A percentile compares a stretch with the other conserved stretches of the same genome.
phyloP scores from a whole-genome alignment of 2,797 vertebrate genomes.

The Arrhamphus sclerolepis region DNA sequence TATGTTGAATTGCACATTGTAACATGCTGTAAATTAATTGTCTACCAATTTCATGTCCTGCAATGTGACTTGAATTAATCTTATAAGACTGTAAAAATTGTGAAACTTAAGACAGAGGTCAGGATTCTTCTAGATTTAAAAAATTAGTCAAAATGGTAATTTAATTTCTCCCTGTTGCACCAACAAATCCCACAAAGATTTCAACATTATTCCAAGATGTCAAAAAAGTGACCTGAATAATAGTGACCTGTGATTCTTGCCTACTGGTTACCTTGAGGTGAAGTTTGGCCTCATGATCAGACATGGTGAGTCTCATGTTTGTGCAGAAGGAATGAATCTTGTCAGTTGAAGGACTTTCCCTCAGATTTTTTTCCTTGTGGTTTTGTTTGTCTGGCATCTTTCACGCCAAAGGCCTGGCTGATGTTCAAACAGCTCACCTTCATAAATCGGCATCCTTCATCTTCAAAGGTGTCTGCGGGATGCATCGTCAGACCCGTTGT shows the following conservation, averaged over 20 bases:
- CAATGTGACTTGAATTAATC: too few relatives aligned
- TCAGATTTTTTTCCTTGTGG: conserved; percentile 9
- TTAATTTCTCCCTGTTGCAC: too few relatives aligned
- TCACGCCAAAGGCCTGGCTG: conserved; percentile 81
- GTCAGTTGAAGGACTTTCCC: neutral
- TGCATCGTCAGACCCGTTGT: conserved; percentile 45
- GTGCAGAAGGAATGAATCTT: neutral
- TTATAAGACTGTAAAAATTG: too few relatives aligned
- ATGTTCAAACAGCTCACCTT: conserved; percentile 82
- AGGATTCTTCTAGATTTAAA: too few relatives aligned
- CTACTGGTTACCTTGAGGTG: neutral
- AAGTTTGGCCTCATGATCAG: neutral
- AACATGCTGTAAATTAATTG: too few relatives aligned
- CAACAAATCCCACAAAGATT: too few relatives aligned
- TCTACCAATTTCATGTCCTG: too few relatives aligned
- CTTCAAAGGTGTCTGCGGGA: conserved; percentile 82
- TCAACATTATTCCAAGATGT: too few relatives aligned
- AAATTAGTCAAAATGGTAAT: too few relatives aligned
- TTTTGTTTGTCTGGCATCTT: conserved; percentile 23
- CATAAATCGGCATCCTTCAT: conserved; percentile 83
- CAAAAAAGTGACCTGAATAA: neutral
- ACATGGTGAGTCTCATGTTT: neutral
- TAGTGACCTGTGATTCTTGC: neutral
- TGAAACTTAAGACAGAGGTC: too few relatives aligned
- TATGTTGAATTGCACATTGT: too few relatives aligned